These are phyloP conservation scores for Polyploca ridens DNA, from an alignment of 2,888 invertebrate species.

Conservation along the genomic window DNA sequence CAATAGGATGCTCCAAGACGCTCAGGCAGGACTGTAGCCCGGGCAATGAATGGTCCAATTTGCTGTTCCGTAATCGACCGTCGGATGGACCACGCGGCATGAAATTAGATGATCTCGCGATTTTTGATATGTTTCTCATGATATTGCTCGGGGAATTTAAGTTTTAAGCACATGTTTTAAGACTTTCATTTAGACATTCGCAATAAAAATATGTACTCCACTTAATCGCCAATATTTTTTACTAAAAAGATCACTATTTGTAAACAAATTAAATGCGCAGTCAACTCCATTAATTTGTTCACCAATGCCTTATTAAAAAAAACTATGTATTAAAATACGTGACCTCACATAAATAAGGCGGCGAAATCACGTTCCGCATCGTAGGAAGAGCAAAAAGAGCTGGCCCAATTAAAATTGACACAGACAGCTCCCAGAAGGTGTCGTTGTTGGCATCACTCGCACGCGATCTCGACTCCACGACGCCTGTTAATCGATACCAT, in stretches of 20 bases:
- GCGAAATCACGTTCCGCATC: slow-evolving; percentile 69
- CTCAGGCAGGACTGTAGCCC: slow-evolving; percentile 39
- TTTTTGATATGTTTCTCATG: slow-evolving; percentile 36
- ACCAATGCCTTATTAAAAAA: not conserved
- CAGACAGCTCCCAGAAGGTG: slow-evolving; percentile 74
- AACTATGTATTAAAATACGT: slow-evolving; percentile 55
- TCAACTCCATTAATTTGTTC: not conserved
- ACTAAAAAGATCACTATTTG: not conserved
- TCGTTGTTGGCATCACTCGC: slow-evolving; percentile 69
- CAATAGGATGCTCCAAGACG: slow-evolving; percentile 40
- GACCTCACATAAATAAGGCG: slow-evolving; percentile 75
- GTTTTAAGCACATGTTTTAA: not conserved
- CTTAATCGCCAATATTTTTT: not conserved
- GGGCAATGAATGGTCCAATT: slow-evolving; percentile 78
- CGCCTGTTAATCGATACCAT: slow-evolving; percentile 78
- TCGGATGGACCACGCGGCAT: slow-evolving; percentile 72
- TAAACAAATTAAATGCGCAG: not conserved
- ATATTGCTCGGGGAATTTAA: slow-evolving; percentile 1
- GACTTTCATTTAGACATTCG: no score
- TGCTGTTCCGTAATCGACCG: slow-evolving; percentile 76
- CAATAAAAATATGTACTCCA: not conserved
- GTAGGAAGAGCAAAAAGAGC: slow-evolving; percentile 67
- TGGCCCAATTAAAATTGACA: slow-evolving; percentile 83
- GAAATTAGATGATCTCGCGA: slow-evolving; percentile 71
- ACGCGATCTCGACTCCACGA: slow-evolving; percentile 72